phyloP scores from a whole-genome alignment of 2,113 vertebrate species.

The Sphyrna mokarran region DNA sequence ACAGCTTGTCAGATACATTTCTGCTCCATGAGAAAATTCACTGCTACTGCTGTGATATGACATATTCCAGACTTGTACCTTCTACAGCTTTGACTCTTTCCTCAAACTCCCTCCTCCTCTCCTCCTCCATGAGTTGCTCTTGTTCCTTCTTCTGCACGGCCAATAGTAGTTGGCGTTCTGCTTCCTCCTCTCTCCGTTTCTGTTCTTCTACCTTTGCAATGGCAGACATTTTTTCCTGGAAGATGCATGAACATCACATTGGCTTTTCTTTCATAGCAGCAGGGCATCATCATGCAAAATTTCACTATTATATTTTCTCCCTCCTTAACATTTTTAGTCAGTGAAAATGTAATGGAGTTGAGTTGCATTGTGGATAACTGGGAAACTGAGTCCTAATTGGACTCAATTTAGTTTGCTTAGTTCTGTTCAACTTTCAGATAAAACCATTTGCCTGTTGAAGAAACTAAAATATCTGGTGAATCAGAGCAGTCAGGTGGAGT shows the following conservation, averaged over 20 bases:
- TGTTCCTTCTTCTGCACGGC: conserved; percentile 86
- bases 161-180: conserved; percentile 76
- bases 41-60: background rate
- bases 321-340: background rate
- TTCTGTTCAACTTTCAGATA: background rate
- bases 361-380: background rate
- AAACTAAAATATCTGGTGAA: background rate
- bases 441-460: background rate
- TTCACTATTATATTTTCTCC: background rate
- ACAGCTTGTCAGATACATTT: background rate
- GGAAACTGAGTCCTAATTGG: background rate
- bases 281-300: background rate
- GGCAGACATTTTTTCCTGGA: conserved; percentile 58
- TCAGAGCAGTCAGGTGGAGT: background rate
- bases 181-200: conserved; percentile 74
- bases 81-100: conserved; percentile 89
- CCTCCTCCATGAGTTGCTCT: conserved; percentile 79
- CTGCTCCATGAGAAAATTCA: conserved; percentile 35
- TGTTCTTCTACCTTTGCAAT: conserved; percentile 64
- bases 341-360: background rate
- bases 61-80: conserved; percentile 53
- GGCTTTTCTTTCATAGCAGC: background rate
- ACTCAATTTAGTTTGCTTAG: background rate
- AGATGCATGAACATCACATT: background rate
- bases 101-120: conserved; percentile 76